Base-by-base conservation (phyloP, 2,888 invertebrate species). In the Corbicula japonica region DNA sequence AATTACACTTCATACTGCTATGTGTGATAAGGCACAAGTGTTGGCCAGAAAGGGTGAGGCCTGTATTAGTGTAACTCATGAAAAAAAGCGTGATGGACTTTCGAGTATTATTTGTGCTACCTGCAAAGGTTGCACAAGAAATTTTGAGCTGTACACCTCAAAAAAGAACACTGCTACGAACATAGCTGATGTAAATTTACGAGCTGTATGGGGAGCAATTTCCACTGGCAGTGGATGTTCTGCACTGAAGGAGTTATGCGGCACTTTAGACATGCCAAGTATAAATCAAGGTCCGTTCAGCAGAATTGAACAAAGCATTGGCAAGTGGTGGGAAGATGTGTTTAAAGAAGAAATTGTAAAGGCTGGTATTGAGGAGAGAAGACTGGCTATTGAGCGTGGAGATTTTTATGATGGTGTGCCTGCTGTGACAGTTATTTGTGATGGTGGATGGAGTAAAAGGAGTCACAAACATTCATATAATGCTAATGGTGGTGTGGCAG, bases 401-500 rank as follows among this genome's bases (percentile, higher is more conserved):
- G 1, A 71, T 74, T 15, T 68, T 69, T 15, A 65, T 52, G 21
- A 38, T 44, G 21, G 65, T 30, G 1, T 34, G 38, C 35, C 75
- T 50, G n/a, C 68, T 71, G 71, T 75, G 79, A n/a, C n/a, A n/a
- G n/a, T n/a, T n/a, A n/a, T n/a, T n/a, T n/a, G n/a, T n/a, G n/a
- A n/a, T n/a, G n/a, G 61, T 32, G 75, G 75, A 6, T 80, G 79
- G 75, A 23, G 21, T 12, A 75, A 80, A 26, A 10, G 71, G n/a
- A 66, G 52, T 6, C 75, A 76, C 28, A 80, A 70, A 46, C 80
- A 80, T 48, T 60, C 70, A 4, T 74, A 69, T 30, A 73, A 68
- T 74, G 69, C 78, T 18, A 12, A 41, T 15, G 66, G 75, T 15
- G 75, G 61, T 30, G 80, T 80, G 2, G 71, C 26, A 52, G 61